A percentile compares a stretch with the other conserved stretches of the same genome.
Evolutionary conservation across 92 coral and sea anemone species (phyloP).

Genomic region (Heliopora coerulea): DNA sequence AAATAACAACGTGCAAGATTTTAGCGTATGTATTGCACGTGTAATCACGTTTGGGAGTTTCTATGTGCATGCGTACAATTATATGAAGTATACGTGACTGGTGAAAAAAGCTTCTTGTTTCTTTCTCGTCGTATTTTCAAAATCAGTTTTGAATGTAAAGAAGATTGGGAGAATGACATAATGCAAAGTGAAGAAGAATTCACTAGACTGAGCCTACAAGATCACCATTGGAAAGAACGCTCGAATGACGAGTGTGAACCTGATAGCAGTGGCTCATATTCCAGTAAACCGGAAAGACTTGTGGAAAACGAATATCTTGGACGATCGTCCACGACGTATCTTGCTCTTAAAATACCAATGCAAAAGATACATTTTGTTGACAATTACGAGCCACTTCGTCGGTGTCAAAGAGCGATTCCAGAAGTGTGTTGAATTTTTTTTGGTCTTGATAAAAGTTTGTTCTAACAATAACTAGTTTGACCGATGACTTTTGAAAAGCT

Average conservation of each 20-base stretch:
- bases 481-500: no score
- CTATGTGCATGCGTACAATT: no score
- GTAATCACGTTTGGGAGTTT: no score
- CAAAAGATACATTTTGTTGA: slow-evolving; percentile 67
- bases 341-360: slow-evolving; percentile 44
- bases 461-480: no score
- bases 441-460: no score
- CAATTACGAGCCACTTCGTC: slow-evolving; percentile 58
- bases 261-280: neutral
- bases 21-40: no score
- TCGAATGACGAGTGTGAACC: neutral
- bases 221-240: neutral
- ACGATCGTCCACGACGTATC: neutral
- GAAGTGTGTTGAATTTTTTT: no score
- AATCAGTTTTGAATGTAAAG: neutral
- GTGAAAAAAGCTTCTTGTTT: no score
- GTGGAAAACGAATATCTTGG: neutral
- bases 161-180: slow-evolving; percentile 36
- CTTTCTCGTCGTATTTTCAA: neutral
- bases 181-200: neutral
- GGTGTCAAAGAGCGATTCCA: slow-evolving; percentile 58
- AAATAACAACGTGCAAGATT: no score
- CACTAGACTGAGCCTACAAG: neutral
- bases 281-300: no score
- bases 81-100: no score